phyloP scores from a whole-genome alignment of 2,113 vertebrate genomes.

The Aspiorhynchus laticeps region DNA sequence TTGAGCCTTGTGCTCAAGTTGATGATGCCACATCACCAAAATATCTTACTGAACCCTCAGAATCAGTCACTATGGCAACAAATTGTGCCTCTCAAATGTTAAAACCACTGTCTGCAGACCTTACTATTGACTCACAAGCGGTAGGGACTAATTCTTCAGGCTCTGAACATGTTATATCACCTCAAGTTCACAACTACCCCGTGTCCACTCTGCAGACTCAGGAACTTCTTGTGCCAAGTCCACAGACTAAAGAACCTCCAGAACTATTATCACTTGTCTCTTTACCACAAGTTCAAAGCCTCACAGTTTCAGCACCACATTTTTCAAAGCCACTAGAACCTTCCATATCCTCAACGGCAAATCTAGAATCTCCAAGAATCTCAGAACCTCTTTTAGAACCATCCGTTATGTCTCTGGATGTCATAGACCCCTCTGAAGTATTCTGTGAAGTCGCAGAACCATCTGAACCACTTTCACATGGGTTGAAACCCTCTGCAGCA shows the following conservation, averaged over 20 bases:
- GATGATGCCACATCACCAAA: conserved; percentile 42
- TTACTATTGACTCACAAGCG: conserved; percentile 35
- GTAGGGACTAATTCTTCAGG: background rate
- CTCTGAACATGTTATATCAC: conserved; percentile 35
- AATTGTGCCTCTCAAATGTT: conserved; percentile 56
- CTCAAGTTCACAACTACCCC: conserved; percentile 22
- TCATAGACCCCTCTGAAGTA: background rate
- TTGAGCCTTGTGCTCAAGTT: conserved; percentile 29
- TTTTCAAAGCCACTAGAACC: conserved; percentile 36
- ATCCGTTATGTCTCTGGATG: background rate
- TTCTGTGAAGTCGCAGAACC: background rate
- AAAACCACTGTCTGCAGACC: conserved; percentile 45
- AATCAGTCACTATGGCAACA: conserved; percentile 54
- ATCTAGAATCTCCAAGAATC: conserved; percentile 12
- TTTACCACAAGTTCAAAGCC: conserved; percentile 65
- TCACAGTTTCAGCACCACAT: conserved; percentile 26
- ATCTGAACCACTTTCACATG: conserved; percentile 1
- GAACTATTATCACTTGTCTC: conserved; percentile 60
- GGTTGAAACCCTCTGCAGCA: background rate
- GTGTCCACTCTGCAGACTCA: conserved; percentile 27
- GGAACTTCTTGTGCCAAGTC: conserved; percentile 36
- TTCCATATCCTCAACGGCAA: conserved; percentile 20
- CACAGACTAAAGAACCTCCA: conserved; percentile 33
- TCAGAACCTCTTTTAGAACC: conserved; percentile 20
- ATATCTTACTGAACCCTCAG: conserved; percentile 63